These are phyloP conservation scores for Delphinapterus leucas DNA, from an alignment of 2,113 vertebrate species.

Conservation along the genomic window DNA sequence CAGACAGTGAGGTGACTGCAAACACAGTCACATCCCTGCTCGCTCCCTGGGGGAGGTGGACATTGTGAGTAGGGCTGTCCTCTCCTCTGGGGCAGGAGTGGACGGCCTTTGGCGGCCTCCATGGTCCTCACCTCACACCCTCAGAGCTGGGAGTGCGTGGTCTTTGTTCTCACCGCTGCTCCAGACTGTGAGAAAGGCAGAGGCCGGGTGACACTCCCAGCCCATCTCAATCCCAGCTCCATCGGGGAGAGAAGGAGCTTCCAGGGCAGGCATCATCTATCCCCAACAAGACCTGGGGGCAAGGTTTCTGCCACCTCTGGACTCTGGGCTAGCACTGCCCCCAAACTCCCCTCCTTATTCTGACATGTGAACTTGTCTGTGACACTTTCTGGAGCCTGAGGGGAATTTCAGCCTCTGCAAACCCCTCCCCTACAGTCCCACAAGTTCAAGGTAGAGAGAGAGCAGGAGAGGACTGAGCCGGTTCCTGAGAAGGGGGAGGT, in stretches of 20 bases:
- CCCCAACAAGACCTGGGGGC: not conserved
- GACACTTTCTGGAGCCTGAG: not conserved
- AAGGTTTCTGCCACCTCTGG: no score
- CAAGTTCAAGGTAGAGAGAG: not conserved
- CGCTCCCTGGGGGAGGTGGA: rapidly evolving
- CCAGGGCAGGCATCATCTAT: not conserved
- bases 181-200: not conserved
- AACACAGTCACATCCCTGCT: not conserved
- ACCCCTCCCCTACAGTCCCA: no score
- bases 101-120: not conserved
- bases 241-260: no score
- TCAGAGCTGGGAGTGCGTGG: rapidly evolving
- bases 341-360: not conserved
- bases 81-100: not conserved
- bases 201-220: no score
- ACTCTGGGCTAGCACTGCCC: not conserved
- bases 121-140: rapidly evolving
- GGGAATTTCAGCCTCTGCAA: not conserved
- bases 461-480: not conserved
- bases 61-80: not conserved
- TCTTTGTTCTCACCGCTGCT: not conserved
- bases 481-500: not conserved
- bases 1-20: no score
- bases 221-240: no score
- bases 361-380: not conserved